Base-by-base conservation (phyloP, 2,888 invertebrate genomes). In the Tinea trinotella region DNA sequence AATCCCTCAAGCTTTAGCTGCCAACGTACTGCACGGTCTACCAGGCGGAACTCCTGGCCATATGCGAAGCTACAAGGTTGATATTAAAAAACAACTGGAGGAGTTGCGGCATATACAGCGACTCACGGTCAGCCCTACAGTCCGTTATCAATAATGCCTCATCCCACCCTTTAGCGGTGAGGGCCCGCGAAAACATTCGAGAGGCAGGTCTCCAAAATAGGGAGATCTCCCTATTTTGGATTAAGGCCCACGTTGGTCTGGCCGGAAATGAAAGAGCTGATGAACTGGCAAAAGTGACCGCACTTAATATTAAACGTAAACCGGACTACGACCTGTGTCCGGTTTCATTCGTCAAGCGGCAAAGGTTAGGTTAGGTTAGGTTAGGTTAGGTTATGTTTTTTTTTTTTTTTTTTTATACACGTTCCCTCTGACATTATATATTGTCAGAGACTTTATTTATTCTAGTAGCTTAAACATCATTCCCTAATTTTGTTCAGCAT, bases 251-350 rank as follows among this genome's bases (percentile, higher is more conserved):
- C 22, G 57, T 36, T 0, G 58, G 57, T 1, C 1, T 56, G 9
- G 54, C 30, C 9, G 59, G 57, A 0, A 59, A 59, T 7, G 60
- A 58, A 12, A 10, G 56, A 0, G 60, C 60, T 0, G 59, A 60
- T 15, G 10, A 24, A 3, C 52, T 56, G 0, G 60, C 60, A 0
- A 58, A 58, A 22, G 12, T 34, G 40, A 56, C 10, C 50, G 35
- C 49, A 10, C 53, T 19, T 12, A 53, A 35, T n/a, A 9, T 20
- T 10, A 53, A 46, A 13, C 5, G 18, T 3, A 19, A 15, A 17
- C 46, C 46, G 10, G 46, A 15, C 17, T 46, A 46, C 17, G 46
- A 46, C 46, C 46, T 18, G 18, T 46, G 17, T 19, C 46, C 52
- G 48, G n/a, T 12, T 34, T n/a, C n/a, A n/a, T n/a, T n/a, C n/a